Evolutionary conservation across 1,140 invertebrate species (phyloP), one percentile per base, ranked within the genome.

Genomic region (Drosophila tropicalis): DNA sequence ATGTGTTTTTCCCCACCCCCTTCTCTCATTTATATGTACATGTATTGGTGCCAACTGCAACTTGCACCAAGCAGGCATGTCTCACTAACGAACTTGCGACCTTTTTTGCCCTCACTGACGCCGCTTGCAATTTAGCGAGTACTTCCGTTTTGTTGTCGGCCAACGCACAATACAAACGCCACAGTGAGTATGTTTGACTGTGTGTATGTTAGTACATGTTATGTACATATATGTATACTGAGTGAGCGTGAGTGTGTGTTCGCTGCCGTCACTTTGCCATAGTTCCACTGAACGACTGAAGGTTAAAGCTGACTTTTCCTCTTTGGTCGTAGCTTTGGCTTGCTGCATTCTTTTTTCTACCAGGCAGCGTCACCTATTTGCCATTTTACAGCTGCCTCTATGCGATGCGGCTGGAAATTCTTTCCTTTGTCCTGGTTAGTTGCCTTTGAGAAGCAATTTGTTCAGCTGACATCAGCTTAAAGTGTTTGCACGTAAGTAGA

Each of bases 21-120:
- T n/a, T n/a, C n/a, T n/a, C n/a, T n/a, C 29, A 5, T 15, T 40
- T n/a, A 12, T 10, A 36, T 40, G 41, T 41, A 40, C 57, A 41
- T 67, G 70, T 25, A 62, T 41, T 57, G 19, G 72, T 29, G 34
- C 12, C 40, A 63, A 19, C 54, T 60, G 67, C 67, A 76, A 76
- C 58, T 75, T 44, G 41, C 32, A 61, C 57, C 9, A 17, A 66
- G 54, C 66, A 54, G 65, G 41, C 70, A 54, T 62, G 65, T 62
- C 32, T 73, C 60, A 61, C 67, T 67, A 73, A 69, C 70, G 69
- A 74, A 89, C 72, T 72, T 70, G 75, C 77, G 75, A 78, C 76
- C 75, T 78, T 77, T 77, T 77, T 76, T 63, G 69, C 29, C 66
- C 19, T 12, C 34, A 44, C 29, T 69, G 62, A 56, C 36, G 36